A percentile compares a stretch with the other conserved stretches of the same genome.
phyloP scores from a whole-genome alignment of 2,113 vertebrate species.

The Elaphurus davidianus region DNA sequence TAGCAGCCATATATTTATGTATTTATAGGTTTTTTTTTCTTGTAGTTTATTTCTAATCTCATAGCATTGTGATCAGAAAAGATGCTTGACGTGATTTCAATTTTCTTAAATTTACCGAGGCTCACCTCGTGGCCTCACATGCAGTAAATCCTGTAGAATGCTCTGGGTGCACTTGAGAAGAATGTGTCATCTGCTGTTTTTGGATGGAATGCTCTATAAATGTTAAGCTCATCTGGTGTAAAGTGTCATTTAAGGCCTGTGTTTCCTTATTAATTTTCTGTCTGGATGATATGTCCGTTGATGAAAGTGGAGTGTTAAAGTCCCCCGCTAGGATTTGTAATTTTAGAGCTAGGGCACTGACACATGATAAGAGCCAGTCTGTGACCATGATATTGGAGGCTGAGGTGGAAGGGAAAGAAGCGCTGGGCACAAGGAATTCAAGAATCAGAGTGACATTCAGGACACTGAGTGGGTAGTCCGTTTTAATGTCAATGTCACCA shows the following conservation, averaged over 20 bases:
- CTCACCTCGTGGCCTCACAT: background rate
- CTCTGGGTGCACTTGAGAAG: background rate
- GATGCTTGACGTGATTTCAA: background rate
- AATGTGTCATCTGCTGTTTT: background rate
- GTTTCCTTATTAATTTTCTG: background rate
- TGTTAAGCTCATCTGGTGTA: background rate
- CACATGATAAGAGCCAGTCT: background rate
- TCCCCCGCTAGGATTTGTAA: background rate
- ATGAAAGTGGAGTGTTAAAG: background rate
- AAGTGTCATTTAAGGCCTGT: background rate
- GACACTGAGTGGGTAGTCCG: background rate
- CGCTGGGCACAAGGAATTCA: background rate
- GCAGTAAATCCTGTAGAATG: background rate
- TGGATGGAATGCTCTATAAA: background rate
- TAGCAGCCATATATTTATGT: background rate
- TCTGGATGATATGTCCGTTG: background rate
- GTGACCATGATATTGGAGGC: background rate
- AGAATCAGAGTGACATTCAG: background rate
- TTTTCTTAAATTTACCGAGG: background rate
- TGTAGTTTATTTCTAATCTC: background rate
- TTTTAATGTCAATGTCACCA: background rate
- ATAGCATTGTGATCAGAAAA: background rate
- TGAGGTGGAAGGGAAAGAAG: background rate
- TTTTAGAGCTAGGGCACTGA: background rate
- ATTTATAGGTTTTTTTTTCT: background rate